phyloP scores from a whole-genome alignment of 2,113 vertebrate species.

The Candoia aspera region DNA sequence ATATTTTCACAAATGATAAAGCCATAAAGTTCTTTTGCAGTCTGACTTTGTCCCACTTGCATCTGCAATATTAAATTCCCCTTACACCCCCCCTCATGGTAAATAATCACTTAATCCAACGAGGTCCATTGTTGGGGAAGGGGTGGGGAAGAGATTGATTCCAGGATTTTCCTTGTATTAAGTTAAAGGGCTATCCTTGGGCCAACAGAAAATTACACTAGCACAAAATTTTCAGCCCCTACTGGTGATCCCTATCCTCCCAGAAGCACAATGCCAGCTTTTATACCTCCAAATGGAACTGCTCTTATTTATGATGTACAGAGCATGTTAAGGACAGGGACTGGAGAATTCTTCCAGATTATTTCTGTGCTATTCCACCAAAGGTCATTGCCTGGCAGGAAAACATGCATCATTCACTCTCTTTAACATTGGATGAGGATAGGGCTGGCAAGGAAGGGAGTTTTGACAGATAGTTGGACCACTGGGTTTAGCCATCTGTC shows the following conservation, averaged over 20 bases:
- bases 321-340: not conserved
- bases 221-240: not conserved
- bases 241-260: not conserved
- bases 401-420: not conserved
- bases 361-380: not conserved
- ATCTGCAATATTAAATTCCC: not conserved
- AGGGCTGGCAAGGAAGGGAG: not conserved
- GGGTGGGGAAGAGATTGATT: not conserved
- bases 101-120: not conserved
- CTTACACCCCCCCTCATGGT: not conserved
- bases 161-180: not conserved
- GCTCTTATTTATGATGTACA: not conserved
- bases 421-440: not conserved
- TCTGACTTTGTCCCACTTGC: too few relatives aligned
- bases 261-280: not conserved
- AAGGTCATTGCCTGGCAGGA: not conserved
- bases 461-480: not conserved
- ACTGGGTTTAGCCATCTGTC: not conserved
- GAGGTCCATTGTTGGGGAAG: not conserved
- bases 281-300: not conserved
- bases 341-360: not conserved
- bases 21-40: not conserved
- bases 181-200: not conserved
- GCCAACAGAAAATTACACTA: not conserved
- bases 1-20: not conserved